A percentile compares a stretch with the other conserved stretches of the same genome.
phyloP scores from a whole-genome alignment of 2,888 invertebrate species.

The Polietes domitor region DNA sequence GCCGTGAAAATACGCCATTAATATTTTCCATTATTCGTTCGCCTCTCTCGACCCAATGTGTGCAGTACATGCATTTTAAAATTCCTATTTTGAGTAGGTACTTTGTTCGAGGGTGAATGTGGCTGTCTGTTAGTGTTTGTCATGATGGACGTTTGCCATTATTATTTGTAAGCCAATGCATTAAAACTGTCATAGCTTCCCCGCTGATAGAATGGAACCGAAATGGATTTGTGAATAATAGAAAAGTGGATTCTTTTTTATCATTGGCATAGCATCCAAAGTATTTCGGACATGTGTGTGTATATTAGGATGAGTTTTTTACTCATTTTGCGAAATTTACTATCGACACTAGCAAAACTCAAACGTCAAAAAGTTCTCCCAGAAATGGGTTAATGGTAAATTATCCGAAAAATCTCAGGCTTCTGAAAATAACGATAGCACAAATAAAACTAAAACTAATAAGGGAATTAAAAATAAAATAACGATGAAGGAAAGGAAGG shows the following conservation, averaged over 20 bases:
- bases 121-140: not conserved
- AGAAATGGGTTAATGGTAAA: no score
- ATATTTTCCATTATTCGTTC: not conserved
- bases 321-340: no score
- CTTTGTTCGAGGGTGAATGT: not conserved
- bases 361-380: no score
- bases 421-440: no score
- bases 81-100: not conserved
- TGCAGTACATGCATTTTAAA: constrained; percentile 2
- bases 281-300: not conserved
- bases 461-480: no score
- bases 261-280: not conserved
- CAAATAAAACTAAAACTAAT: no score
- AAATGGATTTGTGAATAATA: constrained; percentile 28
- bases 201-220: constrained; percentile 5
- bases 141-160: constrained; percentile 28
- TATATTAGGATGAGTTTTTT: not conserved
- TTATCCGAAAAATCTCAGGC: no score
- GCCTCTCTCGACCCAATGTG: not conserved
- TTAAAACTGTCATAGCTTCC: constrained; percentile 31
- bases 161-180: constrained; percentile 30
- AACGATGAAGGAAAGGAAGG: no score
- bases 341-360: no score
- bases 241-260: constrained; percentile 16
- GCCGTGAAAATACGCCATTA: no score